Evolutionary conservation across 2,888 invertebrate genomes (phyloP).

Genomic region (Scotopteryx bipunctaria): DNA sequence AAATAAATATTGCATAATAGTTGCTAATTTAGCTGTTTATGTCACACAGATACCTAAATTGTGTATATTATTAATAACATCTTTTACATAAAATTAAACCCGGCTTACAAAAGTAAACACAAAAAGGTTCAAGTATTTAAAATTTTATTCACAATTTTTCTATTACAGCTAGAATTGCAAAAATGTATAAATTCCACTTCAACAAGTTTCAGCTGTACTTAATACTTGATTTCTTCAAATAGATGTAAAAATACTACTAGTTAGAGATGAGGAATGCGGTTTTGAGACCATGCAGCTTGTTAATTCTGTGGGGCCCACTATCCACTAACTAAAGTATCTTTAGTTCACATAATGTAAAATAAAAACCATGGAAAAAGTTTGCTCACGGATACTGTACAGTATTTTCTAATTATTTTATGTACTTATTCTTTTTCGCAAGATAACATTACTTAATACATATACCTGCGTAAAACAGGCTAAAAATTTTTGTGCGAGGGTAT

Average conservation of each 20-base stretch:
- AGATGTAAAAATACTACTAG: slow-evolving; percentile 8
- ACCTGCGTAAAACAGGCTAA: too few species aligned
- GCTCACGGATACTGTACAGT: too few species aligned
- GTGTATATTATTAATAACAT: too few species aligned
- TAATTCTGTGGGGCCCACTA: slow-evolving; percentile 10
- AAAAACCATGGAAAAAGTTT: too few species aligned
- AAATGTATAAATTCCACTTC: not conserved
- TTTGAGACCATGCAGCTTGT: slow-evolving; percentile 19
- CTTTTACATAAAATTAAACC: too few species aligned
- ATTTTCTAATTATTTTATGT: too few species aligned
- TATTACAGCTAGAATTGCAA: slow-evolving; percentile 1
- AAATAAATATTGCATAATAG: too few species aligned
- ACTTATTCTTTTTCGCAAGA: too few species aligned
- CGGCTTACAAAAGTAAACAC: not conserved
- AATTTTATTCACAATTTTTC: not conserved
- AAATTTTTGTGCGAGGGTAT: too few species aligned
- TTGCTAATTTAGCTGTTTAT: slow-evolving; percentile 6
- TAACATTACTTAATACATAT: too few species aligned
- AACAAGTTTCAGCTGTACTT: slow-evolving; percentile 2
- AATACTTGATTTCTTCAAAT: not conserved
- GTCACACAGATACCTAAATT: too few species aligned
- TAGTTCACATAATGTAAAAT: too few species aligned
- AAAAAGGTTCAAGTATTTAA: not conserved
- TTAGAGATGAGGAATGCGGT: slow-evolving; percentile 11
- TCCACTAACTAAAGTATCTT: not conserved